Evolutionary conservation across 2,113 vertebrate species (phyloP).

Genomic region (Orcinus orca): DNA sequence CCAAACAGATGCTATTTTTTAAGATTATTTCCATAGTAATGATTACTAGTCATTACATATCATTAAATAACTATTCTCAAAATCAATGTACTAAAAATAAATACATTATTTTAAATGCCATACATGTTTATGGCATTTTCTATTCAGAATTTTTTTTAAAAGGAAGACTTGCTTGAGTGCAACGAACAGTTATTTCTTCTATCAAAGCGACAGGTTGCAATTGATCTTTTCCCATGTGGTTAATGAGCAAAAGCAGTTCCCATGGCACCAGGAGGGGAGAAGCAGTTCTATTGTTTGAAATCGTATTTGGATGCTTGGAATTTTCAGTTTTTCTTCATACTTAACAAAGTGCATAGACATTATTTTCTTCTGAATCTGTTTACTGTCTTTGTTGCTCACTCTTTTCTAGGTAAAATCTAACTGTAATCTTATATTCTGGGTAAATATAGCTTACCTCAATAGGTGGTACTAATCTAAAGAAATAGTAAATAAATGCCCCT

Average conservation of each 20-base stretch:
- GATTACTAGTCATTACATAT: slow-evolving; percentile 59
- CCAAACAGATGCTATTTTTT: slow-evolving; percentile 69
- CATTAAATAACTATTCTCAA: slow-evolving; percentile 75
- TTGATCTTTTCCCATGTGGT: slow-evolving; percentile 28
- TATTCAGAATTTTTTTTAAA: background rate
- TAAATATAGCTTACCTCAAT: background rate
- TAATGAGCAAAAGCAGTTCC: slow-evolving; percentile 40
- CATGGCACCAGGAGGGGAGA: background rate
- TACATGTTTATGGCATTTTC: slow-evolving; percentile 27
- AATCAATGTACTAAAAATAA: slow-evolving; percentile 74
- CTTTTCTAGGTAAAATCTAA: background rate
- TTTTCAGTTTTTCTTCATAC: background rate
- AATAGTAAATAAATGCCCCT: background rate
- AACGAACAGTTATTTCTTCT: slow-evolving; percentile 9
- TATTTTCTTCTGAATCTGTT: background rate
- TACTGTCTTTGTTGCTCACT: background rate
- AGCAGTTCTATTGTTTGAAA: background rate
- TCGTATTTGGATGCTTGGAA: background rate
- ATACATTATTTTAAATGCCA: slow-evolving; percentile 68
- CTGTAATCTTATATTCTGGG: background rate
- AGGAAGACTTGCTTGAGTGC: background rate
- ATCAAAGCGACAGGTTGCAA: background rate
- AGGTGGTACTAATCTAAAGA: background rate
- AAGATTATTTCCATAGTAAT: slow-evolving; percentile 61
- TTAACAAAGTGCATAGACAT: background rate